These are phyloP conservation scores for Zelleria hepariella DNA, from an alignment of 2,888 invertebrate species.

Conservation along the genomic window DNA sequence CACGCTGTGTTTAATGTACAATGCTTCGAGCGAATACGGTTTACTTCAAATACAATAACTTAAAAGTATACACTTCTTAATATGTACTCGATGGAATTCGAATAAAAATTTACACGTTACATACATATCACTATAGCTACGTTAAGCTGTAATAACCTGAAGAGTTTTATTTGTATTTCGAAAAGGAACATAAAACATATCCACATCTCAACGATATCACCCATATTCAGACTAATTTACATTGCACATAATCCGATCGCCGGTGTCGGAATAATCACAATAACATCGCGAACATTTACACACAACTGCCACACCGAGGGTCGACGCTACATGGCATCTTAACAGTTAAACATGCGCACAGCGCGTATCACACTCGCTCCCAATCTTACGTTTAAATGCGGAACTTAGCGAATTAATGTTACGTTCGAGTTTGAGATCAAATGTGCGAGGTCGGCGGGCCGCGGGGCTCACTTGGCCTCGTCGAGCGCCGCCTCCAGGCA, in stretches of 20 bases:
- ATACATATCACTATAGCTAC: slow-evolving; percentile 69
- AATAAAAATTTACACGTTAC: slow-evolving; percentile 71
- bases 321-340: slow-evolving; percentile 47
- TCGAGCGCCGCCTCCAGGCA: slow-evolving; percentile 62
- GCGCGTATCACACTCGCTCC: slow-evolving; percentile 57
- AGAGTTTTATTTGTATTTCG: slow-evolving; percentile 70
- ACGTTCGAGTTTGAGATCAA: slow-evolving; percentile 69
- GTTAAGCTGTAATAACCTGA: slow-evolving; percentile 65
- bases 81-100: slow-evolving; percentile 72
- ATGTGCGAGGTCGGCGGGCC: slow-evolving; percentile 25
- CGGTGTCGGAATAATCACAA: slow-evolving; percentile 47
- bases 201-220: slow-evolving; percentile 68
- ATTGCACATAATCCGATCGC: slow-evolving; percentile 63
- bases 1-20: slow-evolving; percentile 54
- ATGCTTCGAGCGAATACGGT: slow-evolving; percentile 69
- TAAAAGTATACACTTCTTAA: slow-evolving; percentile 69
- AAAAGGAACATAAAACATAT: slow-evolving; percentile 72
- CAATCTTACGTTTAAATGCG: slow-evolving; percentile 70
- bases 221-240: slow-evolving; percentile 70
- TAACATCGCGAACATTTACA: slow-evolving; percentile 45
- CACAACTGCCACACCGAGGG: slow-evolving; percentile 41
- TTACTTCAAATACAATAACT: slow-evolving; percentile 66
- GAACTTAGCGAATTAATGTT: slow-evolving; percentile 66
- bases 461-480: slow-evolving; percentile 29
- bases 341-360: slow-evolving; percentile 34